Evolutionary conservation across 2,797 vertebrate genomes (phyloP).

Genomic region (Anniella stebbinsi): DNA sequence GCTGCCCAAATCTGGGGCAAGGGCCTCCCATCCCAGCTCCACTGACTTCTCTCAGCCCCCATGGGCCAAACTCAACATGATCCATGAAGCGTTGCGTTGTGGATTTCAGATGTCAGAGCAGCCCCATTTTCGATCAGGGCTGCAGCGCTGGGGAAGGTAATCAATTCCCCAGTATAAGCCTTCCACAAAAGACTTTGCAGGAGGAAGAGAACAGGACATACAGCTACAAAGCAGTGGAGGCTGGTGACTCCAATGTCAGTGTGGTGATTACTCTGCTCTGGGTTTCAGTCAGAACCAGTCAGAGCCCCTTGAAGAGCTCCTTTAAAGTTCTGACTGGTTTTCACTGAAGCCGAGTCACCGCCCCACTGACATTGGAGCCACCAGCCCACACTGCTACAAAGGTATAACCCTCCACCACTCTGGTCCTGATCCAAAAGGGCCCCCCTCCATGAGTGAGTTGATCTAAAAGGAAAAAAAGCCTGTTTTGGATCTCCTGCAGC

Average conservation of each 20-base stretch:
- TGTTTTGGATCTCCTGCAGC: neutral
- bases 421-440: neutral
- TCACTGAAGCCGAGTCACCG: too few relatives aligned
- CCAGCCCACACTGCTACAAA: too few relatives aligned
- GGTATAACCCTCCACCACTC: neutral
- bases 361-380: too few relatives aligned
- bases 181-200: neutral
- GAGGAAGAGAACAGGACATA: too few relatives aligned
- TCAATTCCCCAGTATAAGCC: neutral
- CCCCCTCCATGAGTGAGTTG: too few relatives aligned
- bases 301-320: too few relatives aligned
- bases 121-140: neutral
- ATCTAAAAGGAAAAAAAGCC: neutral
- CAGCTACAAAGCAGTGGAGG: neutral
- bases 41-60: neutral
- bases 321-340: too few relatives aligned
- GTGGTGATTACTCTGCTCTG: too few relatives aligned
- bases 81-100: neutral
- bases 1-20: neutral
- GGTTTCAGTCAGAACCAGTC: too few relatives aligned
- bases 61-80: neutral
- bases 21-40: neutral
- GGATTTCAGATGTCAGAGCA: neutral
- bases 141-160: neutral
- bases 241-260: too few relatives aligned